Conservation (phyloP, 35 echinoderm and acorn worm genomes). For the Patiria miniata region DNA sequence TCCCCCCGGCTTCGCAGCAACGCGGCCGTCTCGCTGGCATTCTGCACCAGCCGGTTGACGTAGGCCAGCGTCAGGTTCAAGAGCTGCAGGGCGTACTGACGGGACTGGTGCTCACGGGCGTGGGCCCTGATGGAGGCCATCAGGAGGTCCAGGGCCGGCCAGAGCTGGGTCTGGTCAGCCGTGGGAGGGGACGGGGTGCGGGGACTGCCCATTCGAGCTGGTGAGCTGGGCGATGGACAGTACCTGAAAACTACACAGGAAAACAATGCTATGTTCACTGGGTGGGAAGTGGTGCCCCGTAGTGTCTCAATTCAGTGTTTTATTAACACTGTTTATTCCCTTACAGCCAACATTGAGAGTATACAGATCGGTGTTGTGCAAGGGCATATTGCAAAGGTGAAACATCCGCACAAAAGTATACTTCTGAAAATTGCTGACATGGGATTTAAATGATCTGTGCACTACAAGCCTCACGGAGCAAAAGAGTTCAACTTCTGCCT, state of each 20-base stretch:
- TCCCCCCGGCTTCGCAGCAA: background rate
- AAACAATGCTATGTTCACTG: background rate
- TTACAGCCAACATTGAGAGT: too few species aligned
- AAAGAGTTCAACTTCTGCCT: too few species aligned
- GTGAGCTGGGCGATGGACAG: background rate
- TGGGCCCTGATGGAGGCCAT: conserved; percentile 64
- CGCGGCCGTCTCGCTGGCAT: conserved; percentile 64
- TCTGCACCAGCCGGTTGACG: conserved; percentile 77
- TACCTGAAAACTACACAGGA: conserved; percentile 35
- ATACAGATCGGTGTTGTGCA: too few species aligned
- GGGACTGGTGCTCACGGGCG: conserved; percentile 76
- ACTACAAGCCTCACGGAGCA: too few species aligned
- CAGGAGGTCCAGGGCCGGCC: conserved; percentile 81
- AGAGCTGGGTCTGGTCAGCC: conserved; percentile 65
- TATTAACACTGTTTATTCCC: too few species aligned
- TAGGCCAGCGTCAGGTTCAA: conserved; percentile 76
- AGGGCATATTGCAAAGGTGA: too few species aligned
- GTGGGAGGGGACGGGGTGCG: background rate
- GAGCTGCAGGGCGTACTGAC: conserved; percentile 82
- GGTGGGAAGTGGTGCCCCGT: too few species aligned
- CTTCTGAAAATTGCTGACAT: too few species aligned
- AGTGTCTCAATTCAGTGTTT: too few species aligned
- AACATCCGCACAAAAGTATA: too few species aligned
- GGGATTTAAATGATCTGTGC: too few species aligned
- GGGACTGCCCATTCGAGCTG: background rate